Evolutionary conservation across 1,140 invertebrate species (phyloP), one percentile per base, ranked within the genome.

Genomic region (Stegodyphus dumicola): DNA sequence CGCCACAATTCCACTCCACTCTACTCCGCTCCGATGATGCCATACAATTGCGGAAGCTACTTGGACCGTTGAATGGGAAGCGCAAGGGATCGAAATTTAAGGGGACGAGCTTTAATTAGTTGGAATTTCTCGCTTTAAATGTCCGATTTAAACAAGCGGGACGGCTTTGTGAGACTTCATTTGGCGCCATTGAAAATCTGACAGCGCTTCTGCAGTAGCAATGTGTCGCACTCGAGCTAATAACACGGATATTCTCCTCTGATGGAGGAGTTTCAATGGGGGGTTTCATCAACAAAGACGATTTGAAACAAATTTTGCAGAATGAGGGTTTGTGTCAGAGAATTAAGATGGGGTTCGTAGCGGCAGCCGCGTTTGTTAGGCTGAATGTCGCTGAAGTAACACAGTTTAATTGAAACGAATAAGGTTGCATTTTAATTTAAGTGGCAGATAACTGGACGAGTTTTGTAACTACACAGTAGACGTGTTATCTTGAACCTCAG

Each of bases 121-220:
- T 13, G 75, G 52, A 77, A 77, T 77, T 77, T 77, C 75, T 77
- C 75, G 75, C 75, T 77, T 77, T 77, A 77, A 77, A 77, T 77
- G 60, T 52, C 75, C 75, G 60, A 77, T 77, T 77, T 77, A 77
- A 77, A 77, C 75, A 77, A 77, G 75, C 56, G 33, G 48, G 60
- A 48, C 13, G 75, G 56, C 66, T 77, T 77, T 77, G 75, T 77
- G 75, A 15, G 75, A 66, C 75, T 77, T 77, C 75, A 77, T 77
- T 77, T 77, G 60, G 56, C 56, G 64, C 60, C 75, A 65, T 77
- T 77, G 33, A 65, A 65, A 52, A 66, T 66, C 18, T 15, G 7
- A 48, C 48, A 48, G 60, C 33, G 64, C 7, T 51, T 10, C 48
- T 60, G 56, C 56, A 60, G 56, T 60, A 66, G n/a, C 64, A 65